These are phyloP conservation scores for Cosmia pyralina DNA, from an alignment of 2,888 invertebrate genomes.

Conservation along the genomic window DNA sequence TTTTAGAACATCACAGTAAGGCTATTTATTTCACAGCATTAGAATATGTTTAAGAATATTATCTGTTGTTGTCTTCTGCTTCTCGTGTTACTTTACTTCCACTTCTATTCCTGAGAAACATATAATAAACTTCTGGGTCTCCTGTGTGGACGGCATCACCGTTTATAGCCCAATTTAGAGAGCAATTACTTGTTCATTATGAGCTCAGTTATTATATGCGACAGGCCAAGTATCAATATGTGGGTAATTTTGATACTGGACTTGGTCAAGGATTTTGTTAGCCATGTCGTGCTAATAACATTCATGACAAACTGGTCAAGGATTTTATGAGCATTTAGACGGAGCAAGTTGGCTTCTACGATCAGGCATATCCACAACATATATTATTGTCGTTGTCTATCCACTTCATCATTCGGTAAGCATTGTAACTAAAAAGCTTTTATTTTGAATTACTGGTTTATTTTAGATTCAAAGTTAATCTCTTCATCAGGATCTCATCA, in stretches of 20 bases:
- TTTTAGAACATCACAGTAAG: background rate
- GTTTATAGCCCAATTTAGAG: conserved; percentile 66
- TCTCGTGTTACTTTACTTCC: background rate
- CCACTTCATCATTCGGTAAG: background rate
- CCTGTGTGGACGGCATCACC: conserved; percentile 6
- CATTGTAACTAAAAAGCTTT: background rate
- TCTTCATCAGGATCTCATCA: conserved; percentile 7
- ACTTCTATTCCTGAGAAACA: background rate
- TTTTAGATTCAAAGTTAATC: conserved; percentile 15
- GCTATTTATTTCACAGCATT: background rate
- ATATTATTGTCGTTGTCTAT: background rate
- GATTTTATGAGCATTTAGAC: background rate
- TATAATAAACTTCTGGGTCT: conserved; percentile 22
- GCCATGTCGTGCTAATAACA: background rate
- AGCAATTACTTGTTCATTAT: conserved; percentile 66
- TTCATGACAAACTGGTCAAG: conserved; percentile 3
- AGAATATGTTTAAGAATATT: background rate
- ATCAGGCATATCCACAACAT: background rate
- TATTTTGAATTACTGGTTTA: background rate
- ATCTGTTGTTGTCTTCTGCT: background rate
- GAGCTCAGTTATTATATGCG: conserved; percentile 55
- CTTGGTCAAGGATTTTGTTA: conserved; percentile 23
- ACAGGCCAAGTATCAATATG: conserved; percentile 43
- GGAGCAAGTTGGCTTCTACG: too few species aligned
- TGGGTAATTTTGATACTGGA: conserved; percentile 24